phyloP scores from a whole-genome alignment of 2,797 vertebrate genomes.

The Uromys caudimaculatus region DNA sequence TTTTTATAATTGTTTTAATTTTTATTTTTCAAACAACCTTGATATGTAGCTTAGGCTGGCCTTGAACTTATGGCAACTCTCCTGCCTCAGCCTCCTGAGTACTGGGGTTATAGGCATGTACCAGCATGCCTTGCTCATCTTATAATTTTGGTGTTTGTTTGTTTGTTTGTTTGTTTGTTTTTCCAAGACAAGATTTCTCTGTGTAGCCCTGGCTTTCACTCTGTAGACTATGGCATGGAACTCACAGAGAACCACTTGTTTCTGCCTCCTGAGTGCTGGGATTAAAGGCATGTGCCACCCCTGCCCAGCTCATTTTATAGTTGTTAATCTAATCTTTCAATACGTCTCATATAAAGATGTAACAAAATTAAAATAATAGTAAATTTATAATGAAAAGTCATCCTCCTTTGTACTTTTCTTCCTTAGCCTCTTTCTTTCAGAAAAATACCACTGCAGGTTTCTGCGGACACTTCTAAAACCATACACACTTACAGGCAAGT shows the following conservation, averaged over 20 bases:
- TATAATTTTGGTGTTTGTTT: neutral
- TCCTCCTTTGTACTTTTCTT: neutral
- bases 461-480: neutral
- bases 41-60: neutral
- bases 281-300: neutral
- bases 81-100: neutral
- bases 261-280: neutral
- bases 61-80: neutral
- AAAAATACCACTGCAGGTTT: neutral
- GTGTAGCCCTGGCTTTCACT: neutral
- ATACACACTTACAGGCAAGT: neutral
- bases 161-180: neutral
- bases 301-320: neutral
- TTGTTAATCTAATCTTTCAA: constrained; percentile 32
- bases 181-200: neutral
- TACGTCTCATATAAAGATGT: neutral
- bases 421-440: neutral
- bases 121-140: neutral
- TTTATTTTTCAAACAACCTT: neutral
- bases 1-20: neutral
- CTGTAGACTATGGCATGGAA: neutral
- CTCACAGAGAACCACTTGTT: neutral
- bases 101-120: neutral
- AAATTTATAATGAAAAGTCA: constrained; percentile 17
- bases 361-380: constrained; percentile 39